Evolutionary conservation across 2,797 vertebrate genomes (phyloP), one percentile per base, ranked within the genome.

Genomic region (Channa striata): DNA sequence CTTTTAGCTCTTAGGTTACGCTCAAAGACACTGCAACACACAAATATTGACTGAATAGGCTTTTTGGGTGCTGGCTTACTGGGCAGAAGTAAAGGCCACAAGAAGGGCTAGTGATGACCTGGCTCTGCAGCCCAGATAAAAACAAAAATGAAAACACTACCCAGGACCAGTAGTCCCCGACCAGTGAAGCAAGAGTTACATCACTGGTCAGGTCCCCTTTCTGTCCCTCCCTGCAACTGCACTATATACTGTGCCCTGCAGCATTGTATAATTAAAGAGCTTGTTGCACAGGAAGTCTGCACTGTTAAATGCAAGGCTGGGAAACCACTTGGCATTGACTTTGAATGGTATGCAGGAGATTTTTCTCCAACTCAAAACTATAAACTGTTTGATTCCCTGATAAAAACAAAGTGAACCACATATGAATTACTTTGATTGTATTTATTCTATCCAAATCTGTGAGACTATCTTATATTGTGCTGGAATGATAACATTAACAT

Each of bases 201-300:
- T 60, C 23, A 74, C 63, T 68, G 44, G 54, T 77, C 56, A 66
- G 65, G 49, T 48, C 33, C 40, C 40, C 39, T 59, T 71, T 70
- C 37, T 54, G 20, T 42, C 46, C 30, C 51, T 43, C 19, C 56
- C 66, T 70, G 12, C 5, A 59, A 42, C 39, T 72, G 64, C 59
- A 76, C 59, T 71, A n/a, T 56, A 68, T 30, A 70, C 20, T 65
- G 58, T 79, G 83, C 65, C 83, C 74, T 78, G 78, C 76, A 88
- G 83, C 77, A 48, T 12, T 33, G 48, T 42, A 67, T 68, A 72
- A 79, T 66, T 39, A 72, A 77, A 73, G 12, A 59, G 76, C 60
- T 83, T 76, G 56, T 50, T 80, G 20, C 63, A 66, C 82, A 87
- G 83, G 85, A 90, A 87, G 75, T 54, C 65, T 83, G 69, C 17